A percentile compares a stretch with the other conserved stretches of the same genome.
These are phyloP conservation scores for Dicyrtomina minuta DNA, from an alignment of 2,888 invertebrate genomes.

Conservation along the genomic window DNA sequence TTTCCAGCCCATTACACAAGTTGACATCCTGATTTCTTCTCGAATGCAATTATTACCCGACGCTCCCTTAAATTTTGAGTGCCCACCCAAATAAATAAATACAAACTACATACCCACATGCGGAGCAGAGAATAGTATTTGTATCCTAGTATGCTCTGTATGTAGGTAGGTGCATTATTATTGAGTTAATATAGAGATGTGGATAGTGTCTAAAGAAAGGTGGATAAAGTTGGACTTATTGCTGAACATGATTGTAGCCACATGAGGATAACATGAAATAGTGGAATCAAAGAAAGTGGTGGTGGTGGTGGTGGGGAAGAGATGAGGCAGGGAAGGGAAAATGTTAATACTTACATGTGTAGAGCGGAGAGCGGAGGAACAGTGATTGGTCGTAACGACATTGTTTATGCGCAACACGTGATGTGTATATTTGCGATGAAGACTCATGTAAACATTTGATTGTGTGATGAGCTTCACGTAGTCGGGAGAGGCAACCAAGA, in stretches of 20 bases:
- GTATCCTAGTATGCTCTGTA: background rate
- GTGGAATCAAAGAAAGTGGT: background rate
- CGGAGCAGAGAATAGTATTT: background rate
- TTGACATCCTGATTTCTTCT: too few relatives aligned
- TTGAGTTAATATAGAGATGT: too few relatives aligned
- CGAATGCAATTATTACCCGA: too few relatives aligned
- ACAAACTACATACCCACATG: background rate
- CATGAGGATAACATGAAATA: too few relatives aligned
- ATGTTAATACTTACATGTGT: background rate
- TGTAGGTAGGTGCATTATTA: background rate
- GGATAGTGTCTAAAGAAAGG: too few relatives aligned
- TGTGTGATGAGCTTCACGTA: conserved; percentile 28
- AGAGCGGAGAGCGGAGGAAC: background rate
- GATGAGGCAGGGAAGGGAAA: background rate
- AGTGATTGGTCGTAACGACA: conserved; percentile 19
- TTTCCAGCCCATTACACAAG: too few relatives aligned
- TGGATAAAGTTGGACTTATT: too few relatives aligned
- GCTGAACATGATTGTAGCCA: too few relatives aligned
- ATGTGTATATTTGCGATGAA: conserved; percentile 32
- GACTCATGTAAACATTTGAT: conserved; percentile 31
- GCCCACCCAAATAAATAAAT: background rate
- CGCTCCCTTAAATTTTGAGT: too few relatives aligned
- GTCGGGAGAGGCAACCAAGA: too few relatives aligned
- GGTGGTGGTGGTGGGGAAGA: conserved; percentile 3
- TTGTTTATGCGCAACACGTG: conserved; percentile 33